Evolutionary conservation across 2,113 vertebrate species (phyloP).

Genomic region (Ancistrus triradiatus): DNA sequence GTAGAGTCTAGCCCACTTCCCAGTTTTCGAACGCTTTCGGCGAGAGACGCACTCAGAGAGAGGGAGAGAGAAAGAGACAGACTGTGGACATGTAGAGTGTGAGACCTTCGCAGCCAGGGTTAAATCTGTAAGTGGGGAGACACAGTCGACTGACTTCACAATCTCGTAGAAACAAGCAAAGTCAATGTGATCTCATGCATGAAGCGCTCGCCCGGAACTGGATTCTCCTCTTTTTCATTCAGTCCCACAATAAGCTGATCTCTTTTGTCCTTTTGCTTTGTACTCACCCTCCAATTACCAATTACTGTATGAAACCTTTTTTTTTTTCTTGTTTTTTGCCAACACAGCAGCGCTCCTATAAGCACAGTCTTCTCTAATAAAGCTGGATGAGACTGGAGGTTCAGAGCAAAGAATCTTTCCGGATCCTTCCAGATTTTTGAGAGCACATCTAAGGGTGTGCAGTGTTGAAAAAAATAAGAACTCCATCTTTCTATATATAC

Average conservation of each 20-base stretch:
- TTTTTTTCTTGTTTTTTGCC: too few species aligned
- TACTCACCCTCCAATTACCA: too few species aligned
- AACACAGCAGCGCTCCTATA: too few species aligned
- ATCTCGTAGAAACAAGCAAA: slow-evolving; percentile 56
- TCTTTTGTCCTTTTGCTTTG: too few species aligned
- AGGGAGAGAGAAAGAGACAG: background rate
- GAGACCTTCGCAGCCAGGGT: slow-evolving; percentile 26
- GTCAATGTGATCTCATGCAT: slow-evolving; percentile 41
- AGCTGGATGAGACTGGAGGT: too few species aligned
- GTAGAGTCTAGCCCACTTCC: slow-evolving; percentile 43
- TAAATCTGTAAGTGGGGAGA: slow-evolving; percentile 25
- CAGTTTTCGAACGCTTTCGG: slow-evolving; percentile 44
- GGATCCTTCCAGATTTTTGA: too few species aligned
- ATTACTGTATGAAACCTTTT: too few species aligned
- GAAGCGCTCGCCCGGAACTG: slow-evolving; percentile 10
- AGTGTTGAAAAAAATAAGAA: too few species aligned
- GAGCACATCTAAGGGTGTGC: too few species aligned
- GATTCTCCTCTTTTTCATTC: background rate
- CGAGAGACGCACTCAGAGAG: background rate
- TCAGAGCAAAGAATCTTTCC: too few species aligned
- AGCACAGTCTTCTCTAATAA: too few species aligned
- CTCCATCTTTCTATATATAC: too few species aligned
- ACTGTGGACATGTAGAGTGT: slow-evolving; percentile 39
- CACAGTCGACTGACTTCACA: slow-evolving; percentile 60
- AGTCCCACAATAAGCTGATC: background rate